A percentile compares a stretch with the other conserved stretches of the same genome.
Evolutionary conservation across 2,113 vertebrate species (phyloP).

Genomic region (Dicentrarchus labrax): DNA sequence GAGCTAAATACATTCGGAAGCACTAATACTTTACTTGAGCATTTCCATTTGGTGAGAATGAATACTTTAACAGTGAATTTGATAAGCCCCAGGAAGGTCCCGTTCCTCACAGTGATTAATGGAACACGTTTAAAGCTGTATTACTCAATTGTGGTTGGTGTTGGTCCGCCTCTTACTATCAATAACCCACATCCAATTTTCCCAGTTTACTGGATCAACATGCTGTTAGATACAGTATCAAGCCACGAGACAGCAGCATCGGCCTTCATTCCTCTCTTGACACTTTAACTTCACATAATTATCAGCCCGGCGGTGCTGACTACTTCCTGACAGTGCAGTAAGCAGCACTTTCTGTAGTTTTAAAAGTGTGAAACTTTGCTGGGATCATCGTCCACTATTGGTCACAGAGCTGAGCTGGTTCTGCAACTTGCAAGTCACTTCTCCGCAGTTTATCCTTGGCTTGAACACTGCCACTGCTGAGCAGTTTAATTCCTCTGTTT

Average conservation of each 20-base stretch:
- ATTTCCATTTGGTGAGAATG: background rate
- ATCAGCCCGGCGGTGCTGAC: too few species aligned
- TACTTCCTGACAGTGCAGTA: background rate
- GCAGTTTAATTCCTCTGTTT: conserved; percentile 11
- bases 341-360: background rate
- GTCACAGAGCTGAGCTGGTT: background rate
- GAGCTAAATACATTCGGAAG: background rate
- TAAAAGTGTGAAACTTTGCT: background rate
- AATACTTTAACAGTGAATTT: background rate
- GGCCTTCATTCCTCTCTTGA: background rate
- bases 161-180: background rate
- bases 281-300: background rate
- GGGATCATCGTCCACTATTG: background rate
- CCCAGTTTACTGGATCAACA: background rate
- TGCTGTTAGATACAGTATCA: background rate
- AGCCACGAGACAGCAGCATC: background rate
- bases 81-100: too few species aligned
- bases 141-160: too few species aligned
- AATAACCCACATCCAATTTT: background rate
- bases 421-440: conserved; percentile 30
- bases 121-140: background rate
- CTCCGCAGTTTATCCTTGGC: background rate
- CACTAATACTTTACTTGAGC: background rate
- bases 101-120: background rate
- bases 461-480: background rate